A percentile compares a stretch with the other conserved stretches of the same genome.
phyloP scores from a whole-genome alignment of 2,888 invertebrate genomes.

The Tachystola acroxantha region DNA sequence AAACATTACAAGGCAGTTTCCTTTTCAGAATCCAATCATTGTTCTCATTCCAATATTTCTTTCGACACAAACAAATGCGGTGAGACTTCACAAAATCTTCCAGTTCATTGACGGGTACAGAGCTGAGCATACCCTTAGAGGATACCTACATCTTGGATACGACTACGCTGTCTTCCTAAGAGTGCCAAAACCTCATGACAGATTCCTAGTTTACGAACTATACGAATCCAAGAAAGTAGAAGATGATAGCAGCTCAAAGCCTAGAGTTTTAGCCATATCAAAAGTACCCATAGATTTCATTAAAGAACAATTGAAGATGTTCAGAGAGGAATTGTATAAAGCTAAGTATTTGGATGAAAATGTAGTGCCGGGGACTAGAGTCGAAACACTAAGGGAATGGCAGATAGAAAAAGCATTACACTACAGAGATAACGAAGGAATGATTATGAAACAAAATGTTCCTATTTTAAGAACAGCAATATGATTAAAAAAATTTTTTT shows the following conservation, averaged over 20 bases:
- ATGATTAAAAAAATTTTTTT: constrained; percentile 15
- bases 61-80: constrained; percentile 22
- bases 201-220: constrained; percentile 49
- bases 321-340: constrained; percentile 43
- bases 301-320: constrained; percentile 48
- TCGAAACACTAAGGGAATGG: constrained; percentile 62
- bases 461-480: constrained; percentile 36
- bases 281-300: constrained; percentile 56
- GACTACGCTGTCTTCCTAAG: constrained; percentile 55
- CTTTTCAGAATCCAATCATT: constrained; percentile 30
- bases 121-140: constrained; percentile 46
- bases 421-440: constrained; percentile 17
- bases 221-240: constrained; percentile 52
- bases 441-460: constrained; percentile 26
- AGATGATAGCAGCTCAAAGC: constrained; percentile 33
- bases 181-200: constrained; percentile 49
- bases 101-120: constrained; percentile 54
- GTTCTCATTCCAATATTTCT: constrained; percentile 19
- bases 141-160: constrained; percentile 55
- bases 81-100: constrained; percentile 57
- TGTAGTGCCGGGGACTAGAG: constrained; percentile 52
- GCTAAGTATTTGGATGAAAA: constrained; percentile 49
- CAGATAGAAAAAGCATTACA: constrained; percentile 49
- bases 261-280: constrained; percentile 50
- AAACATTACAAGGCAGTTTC: constrained; percentile 6